Evolutionary conservation across 2,113 vertebrate species (phyloP).

Genomic region (Rhea americana): DNA sequence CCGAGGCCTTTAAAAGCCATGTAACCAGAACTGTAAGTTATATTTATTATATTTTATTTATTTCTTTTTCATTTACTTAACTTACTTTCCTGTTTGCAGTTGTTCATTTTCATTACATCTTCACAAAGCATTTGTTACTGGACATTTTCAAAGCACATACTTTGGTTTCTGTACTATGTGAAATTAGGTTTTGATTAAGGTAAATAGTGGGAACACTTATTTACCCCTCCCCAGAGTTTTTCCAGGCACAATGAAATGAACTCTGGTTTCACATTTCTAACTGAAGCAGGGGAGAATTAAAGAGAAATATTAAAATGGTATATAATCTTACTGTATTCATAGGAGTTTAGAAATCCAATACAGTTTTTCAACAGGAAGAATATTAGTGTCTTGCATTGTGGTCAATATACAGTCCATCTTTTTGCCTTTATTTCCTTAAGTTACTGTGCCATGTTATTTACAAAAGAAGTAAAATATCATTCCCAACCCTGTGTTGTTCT

Average conservation of each 20-base stretch:
- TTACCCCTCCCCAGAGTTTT: not conserved
- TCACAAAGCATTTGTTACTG: not conserved
- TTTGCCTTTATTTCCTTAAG: not conserved
- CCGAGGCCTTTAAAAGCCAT: conserved; percentile 21
- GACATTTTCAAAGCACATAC: rapidly evolving
- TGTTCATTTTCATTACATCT: not conserved
- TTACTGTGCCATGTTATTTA: not conserved
- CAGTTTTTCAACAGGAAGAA: not conserved
- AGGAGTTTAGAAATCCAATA: not conserved
- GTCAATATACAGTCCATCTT: not conserved
- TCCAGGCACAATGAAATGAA: not conserved
- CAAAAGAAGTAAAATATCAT: not conserved
- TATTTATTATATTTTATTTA: not conserved
- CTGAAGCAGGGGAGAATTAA: not conserved
- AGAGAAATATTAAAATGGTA: not conserved
- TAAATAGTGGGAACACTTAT: not conserved
- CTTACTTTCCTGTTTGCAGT: not conserved
- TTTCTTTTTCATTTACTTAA: not conserved
- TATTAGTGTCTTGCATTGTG: not conserved
- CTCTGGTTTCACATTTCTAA: not conserved
- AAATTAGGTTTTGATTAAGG: not conserved
- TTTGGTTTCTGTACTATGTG: not conserved
- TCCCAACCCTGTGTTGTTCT: not conserved
- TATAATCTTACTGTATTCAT: not conserved
- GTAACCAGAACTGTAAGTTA: conserved; percentile 39